A percentile compares a stretch with the other conserved stretches of the same genome.
Evolutionary conservation across 1,140 invertebrate genomes (phyloP).

Genomic region (Hypsibius dujardini): DNA sequence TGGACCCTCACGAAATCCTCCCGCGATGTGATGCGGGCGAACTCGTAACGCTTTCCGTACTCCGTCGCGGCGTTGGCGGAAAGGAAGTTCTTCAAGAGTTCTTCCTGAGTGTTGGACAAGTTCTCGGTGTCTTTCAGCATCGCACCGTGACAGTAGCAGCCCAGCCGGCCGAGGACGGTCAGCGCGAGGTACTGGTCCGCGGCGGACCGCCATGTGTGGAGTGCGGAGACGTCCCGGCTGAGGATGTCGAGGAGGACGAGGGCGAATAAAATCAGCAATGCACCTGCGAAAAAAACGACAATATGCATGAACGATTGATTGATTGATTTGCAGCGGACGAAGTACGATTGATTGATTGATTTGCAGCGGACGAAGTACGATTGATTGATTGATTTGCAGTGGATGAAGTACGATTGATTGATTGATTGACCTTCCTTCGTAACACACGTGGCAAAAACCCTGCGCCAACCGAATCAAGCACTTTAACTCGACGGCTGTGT

Average conservation of each 20-base stretch:
- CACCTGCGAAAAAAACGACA: too few species aligned
- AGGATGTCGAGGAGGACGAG: neutral
- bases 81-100: constrained; percentile 26
- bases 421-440: too few species aligned
- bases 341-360: too few species aligned
- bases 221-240: neutral
- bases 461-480: too few species aligned
- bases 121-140: constrained; percentile 26
- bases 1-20: constrained; percentile 27
- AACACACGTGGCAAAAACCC: too few species aligned
- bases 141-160: constrained; percentile 20
- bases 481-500: too few species aligned
- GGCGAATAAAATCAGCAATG: too few species aligned
- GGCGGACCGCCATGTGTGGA: constrained; percentile 5
- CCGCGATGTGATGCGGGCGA: constrained; percentile 26
- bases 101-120: constrained; percentile 26
- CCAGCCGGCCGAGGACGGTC: constrained; percentile 4
- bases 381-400: too few species aligned
- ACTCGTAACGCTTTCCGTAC: constrained; percentile 28
- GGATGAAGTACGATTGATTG: too few species aligned
- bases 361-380: too few species aligned
- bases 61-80: constrained; percentile 27
- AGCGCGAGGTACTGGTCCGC: constrained; percentile 18
- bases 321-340: too few species aligned
- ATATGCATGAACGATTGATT: too few species aligned